Conservation (phyloP, 2,888 invertebrate species). For the Drosophila borborema region DNA sequence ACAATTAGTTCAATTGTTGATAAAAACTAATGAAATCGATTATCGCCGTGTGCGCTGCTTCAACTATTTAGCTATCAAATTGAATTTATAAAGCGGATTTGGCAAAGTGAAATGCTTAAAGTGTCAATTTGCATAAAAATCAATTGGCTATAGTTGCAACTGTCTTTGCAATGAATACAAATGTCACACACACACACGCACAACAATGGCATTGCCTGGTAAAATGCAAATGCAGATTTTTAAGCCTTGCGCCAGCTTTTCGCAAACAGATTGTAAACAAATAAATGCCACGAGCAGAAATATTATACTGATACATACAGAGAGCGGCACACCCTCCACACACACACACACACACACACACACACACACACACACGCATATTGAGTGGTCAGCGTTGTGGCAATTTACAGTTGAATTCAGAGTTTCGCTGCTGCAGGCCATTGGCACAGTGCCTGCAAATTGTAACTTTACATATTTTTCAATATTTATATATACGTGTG, state of each 20-base stretch:
- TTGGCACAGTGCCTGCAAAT: conserved; percentile 40
- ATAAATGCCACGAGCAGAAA: conserved; percentile 76
- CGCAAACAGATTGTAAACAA: conserved; percentile 79
- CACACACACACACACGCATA: conserved; percentile 26
- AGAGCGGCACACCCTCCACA: conserved; percentile 21
- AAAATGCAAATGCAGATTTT: conserved; percentile 70
- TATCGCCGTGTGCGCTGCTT: background rate
- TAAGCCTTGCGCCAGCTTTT: conserved; percentile 67
- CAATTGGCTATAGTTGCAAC: conserved; percentile 50
- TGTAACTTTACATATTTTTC: conserved; percentile 57
- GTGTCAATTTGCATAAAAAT: conserved; percentile 53
- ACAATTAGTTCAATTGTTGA: background rate
- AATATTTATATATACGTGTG: conserved; percentile 10
- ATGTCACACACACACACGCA: conserved; percentile 33
- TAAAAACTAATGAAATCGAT: background rate
- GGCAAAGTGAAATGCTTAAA: conserved; percentile 26
- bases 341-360: conserved; percentile 13
- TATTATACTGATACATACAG: conserved; percentile 20
- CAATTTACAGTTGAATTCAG: conserved; percentile 47
- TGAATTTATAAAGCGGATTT: conserved; percentile 21
- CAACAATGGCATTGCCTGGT: conserved; percentile 23
- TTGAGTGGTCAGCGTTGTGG: conserved; percentile 60
- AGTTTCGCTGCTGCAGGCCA: conserved; percentile 28
- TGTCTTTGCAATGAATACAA: conserved; percentile 71
- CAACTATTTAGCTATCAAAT: background rate